Evolutionary conservation across 2,888 invertebrate species (phyloP).

Genomic region (Sabatieria punctata): DNA sequence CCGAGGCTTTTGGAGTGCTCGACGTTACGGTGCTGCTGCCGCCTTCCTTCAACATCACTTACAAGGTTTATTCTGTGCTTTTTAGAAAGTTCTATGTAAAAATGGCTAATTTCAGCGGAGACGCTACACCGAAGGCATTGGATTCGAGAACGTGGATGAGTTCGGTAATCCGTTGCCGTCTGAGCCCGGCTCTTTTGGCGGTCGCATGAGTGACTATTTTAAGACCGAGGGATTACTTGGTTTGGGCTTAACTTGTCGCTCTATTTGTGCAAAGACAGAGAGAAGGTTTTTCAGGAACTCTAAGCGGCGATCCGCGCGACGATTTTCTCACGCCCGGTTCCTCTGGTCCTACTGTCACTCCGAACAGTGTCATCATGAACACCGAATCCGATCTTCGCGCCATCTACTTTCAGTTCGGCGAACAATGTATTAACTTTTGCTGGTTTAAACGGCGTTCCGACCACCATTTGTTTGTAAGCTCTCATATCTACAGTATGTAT

Average conservation of each 20-base stretch:
- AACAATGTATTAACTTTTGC: no score
- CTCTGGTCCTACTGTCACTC: slow-evolving; percentile 1
- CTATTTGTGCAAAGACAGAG: no score
- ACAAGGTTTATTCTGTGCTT: no score
- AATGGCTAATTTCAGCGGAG: no score
- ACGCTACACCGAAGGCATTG: no score
- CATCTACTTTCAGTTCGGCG: slow-evolving; percentile 7
- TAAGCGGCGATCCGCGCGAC: slow-evolving; percentile 14
- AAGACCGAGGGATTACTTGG: slow-evolving; percentile 1
- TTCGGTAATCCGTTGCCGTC: not conserved
- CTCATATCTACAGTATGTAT: not conserved
- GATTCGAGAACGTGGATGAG: slow-evolving; percentile 35
- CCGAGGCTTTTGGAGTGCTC: slow-evolving; percentile 3
- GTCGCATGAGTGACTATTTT: slow-evolving; percentile 1
- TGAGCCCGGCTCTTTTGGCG: not conserved
- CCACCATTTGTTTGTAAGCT: not conserved
- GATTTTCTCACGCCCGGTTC: slow-evolving; percentile 18
- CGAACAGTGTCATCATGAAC: slow-evolving; percentile 11
- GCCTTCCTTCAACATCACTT: not conserved
- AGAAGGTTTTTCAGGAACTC: no score
- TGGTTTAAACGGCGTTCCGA: no score
- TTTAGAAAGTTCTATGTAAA: no score
- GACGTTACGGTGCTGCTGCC: slow-evolving; percentile 2
- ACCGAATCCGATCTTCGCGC: slow-evolving; percentile 8
- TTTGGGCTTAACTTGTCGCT: no score